Evolutionary conservation across 1,140 invertebrate genomes (phyloP).

Genomic region (Drosophila mauritiana): DNA sequence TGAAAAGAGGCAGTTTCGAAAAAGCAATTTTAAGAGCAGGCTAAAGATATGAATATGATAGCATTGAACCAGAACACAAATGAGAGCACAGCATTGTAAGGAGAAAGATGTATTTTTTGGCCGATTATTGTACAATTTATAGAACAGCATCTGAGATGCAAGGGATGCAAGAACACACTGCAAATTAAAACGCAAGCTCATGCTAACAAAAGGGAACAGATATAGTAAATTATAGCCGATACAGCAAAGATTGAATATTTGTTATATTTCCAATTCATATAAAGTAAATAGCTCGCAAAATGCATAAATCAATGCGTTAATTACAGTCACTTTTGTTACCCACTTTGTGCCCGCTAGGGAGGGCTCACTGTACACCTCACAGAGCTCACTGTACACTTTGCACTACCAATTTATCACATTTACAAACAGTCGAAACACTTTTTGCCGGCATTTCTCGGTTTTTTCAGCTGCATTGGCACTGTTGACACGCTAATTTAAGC

Average conservation of each 20-base stretch:
- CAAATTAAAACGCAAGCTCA: constrained; percentile 28
- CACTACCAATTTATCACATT: constrained; percentile 65
- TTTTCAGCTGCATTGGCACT: constrained; percentile 35
- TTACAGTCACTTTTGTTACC: constrained; percentile 35
- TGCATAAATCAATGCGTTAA: constrained; percentile 74
- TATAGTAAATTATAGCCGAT: constrained; percentile 10
- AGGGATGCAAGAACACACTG: constrained; percentile 25
- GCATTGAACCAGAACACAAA: constrained; percentile 36
- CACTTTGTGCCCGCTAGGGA: constrained; percentile 4
- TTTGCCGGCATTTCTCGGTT: constrained; percentile 40
- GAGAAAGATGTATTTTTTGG: constrained; percentile 11
- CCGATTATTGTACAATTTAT: constrained; percentile 27
- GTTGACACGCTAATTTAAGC: constrained; percentile 71
- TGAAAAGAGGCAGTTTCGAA: not conserved
- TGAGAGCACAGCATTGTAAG: constrained; percentile 25
- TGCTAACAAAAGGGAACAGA: constrained; percentile 10
- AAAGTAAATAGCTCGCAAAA: constrained; percentile 74
- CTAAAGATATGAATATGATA: not conserved
- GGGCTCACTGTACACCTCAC: constrained; percentile 38
- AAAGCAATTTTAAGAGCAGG: not conserved
- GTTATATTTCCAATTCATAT: constrained; percentile 49
- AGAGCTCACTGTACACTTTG: constrained; percentile 52
- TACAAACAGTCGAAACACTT: constrained; percentile 58
- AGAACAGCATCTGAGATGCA: constrained; percentile 19
- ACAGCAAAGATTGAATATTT: constrained; percentile 20